Conservation (phyloP, 2,797 vertebrate species). For the Sitta carolinensis region DNA sequence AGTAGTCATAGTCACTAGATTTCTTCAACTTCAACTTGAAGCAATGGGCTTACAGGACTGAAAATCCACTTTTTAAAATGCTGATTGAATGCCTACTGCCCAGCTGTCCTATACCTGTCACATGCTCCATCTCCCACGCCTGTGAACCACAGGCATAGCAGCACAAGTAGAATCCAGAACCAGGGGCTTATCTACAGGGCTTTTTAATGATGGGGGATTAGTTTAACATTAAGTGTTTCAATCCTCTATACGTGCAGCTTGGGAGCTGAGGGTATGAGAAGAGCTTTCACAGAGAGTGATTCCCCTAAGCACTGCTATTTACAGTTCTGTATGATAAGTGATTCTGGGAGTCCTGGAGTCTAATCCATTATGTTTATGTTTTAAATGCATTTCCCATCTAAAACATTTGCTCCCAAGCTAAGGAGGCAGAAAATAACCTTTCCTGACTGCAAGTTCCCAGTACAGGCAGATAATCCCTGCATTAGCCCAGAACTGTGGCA, state of each 20-base stretch:
- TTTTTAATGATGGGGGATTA: constrained; percentile 62
- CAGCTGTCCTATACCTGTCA: background rate
- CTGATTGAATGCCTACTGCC: background rate
- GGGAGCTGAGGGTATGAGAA: constrained; percentile 42
- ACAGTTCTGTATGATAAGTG: constrained; percentile 33
- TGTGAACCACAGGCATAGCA: background rate
- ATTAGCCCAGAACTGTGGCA: background rate
- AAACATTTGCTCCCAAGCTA: constrained; percentile 39
- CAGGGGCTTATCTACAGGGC: constrained; percentile 41
- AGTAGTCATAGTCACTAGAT: background rate
- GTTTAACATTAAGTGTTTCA: constrained; percentile 63
- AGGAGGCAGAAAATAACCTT: constrained; percentile 43
- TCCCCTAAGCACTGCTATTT: constrained; percentile 55
- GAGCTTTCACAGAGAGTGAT: constrained; percentile 53
- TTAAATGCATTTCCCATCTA: constrained; percentile 48
- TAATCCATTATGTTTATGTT: constrained; percentile 49
- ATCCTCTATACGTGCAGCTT: constrained; percentile 25
- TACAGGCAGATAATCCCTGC: constrained; percentile 6
- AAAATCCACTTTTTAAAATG: constrained; percentile 34
- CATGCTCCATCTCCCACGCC: constrained; percentile 5
- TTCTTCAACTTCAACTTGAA: background rate
- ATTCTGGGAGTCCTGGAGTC: constrained; percentile 38
- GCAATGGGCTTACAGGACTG: background rate
- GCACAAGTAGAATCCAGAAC: background rate
- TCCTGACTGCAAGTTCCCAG: constrained; percentile 4